Percentiles rank a stretch among this genome's conserved stretches.
Evolutionary conservation across 2,797 vertebrate species (phyloP).

Genomic region (Acrocephalus scirpaceus): DNA sequence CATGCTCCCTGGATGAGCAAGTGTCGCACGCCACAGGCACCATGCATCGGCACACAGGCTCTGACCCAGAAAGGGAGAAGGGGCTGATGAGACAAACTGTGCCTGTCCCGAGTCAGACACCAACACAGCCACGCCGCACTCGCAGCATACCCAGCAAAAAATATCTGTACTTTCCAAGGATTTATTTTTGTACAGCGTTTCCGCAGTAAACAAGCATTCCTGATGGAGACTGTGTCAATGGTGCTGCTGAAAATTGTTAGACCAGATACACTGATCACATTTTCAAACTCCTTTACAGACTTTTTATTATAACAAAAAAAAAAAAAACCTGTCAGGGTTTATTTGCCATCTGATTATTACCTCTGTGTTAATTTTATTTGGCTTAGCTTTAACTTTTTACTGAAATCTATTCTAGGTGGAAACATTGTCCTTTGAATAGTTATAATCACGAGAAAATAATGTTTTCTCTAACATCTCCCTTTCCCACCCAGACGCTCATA

Average conservation of each 20-base stretch:
- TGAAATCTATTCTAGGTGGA: background rate
- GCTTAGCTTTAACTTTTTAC: background rate
- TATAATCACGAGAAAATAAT: background rate
- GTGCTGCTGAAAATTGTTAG: background rate
- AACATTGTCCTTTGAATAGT: background rate
- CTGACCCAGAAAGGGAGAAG: background rate
- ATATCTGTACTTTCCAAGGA: accelerated
- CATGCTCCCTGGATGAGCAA: background rate
- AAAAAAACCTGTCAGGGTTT: background rate
- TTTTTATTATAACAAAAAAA: background rate
- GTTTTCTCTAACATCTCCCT: background rate
- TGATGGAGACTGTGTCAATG: background rate
- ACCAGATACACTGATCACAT: background rate
- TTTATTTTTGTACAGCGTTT: background rate
- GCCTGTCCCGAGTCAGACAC: background rate
- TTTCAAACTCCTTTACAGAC: background rate
- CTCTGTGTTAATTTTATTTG: background rate
- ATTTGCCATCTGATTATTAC: background rate
- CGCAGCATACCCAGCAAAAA: background rate
- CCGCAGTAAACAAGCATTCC: background rate
- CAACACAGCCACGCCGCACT: background rate
- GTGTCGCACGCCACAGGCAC: accelerated
- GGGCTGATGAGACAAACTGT: background rate
- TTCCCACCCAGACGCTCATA: background rate
- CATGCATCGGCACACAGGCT: accelerated